Conservation (phyloP, 2,113 vertebrate genomes). For the Gavialis gangeticus region DNA sequence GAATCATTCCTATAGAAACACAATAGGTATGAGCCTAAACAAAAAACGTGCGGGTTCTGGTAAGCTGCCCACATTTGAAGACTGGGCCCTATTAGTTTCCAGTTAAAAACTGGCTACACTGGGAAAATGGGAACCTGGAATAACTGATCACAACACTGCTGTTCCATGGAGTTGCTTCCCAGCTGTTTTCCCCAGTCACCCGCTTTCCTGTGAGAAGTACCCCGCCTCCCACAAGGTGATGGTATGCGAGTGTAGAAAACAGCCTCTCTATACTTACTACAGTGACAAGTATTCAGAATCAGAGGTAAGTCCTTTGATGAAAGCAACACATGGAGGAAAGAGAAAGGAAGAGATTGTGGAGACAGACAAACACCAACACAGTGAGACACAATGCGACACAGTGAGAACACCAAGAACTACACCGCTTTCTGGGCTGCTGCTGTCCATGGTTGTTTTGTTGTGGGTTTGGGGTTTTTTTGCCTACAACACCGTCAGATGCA, state of each 20-base stretch:
- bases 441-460: background rate
- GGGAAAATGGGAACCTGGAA: background rate
- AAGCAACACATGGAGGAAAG: slow-evolving; percentile 80
- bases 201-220: background rate
- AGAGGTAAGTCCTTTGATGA: slow-evolving; percentile 87
- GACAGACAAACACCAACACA: slow-evolving; percentile 78
- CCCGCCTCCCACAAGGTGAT: background rate
- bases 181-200: background rate
- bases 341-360: slow-evolving; percentile 83
- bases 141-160: background rate
- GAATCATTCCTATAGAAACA: background rate
- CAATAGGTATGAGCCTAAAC: background rate
- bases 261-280: slow-evolving; percentile 91
- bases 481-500: slow-evolving; percentile 26
- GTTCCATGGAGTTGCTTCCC: background rate
- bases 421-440: background rate
- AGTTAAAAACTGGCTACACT: background rate
- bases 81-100: no score
- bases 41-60: background rate
- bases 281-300: slow-evolving; percentile 87
- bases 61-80: background rate
- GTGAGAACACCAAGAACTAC: slow-evolving; percentile 59
- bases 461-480: background rate
- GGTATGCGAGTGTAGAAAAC: slow-evolving; percentile 23
- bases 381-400: slow-evolving; percentile 66